Conservation (phyloP, 2,113 vertebrate species). For the Chroicocephalus ridibundus region DNA sequence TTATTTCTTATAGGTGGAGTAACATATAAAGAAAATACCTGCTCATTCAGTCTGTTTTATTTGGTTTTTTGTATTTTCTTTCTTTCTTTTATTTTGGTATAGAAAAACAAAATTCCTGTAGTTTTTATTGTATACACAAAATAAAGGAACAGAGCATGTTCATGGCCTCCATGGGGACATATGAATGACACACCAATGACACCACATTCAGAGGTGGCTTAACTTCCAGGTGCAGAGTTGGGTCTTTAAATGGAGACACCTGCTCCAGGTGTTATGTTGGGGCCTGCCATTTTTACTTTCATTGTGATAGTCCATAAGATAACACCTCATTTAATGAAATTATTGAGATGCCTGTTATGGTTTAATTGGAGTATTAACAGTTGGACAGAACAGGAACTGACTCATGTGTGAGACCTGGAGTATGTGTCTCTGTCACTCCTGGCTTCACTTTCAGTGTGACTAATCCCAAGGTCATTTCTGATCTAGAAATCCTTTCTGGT, state of each 20-base stretch:
- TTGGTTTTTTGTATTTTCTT: neutral
- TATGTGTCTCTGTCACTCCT: neutral
- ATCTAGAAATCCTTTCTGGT: neutral
- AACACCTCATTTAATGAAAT: neutral
- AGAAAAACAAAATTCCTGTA: neutral
- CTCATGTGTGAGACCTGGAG: neutral
- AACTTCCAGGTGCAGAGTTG: neutral
- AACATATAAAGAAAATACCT: neutral
- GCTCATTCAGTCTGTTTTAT: neutral
- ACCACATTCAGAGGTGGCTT: neutral
- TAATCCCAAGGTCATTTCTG: neutral
- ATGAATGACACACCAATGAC: neutral
- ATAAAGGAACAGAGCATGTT: neutral
- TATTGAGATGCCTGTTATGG: neutral
- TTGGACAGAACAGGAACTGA: neutral
- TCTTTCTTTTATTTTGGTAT: neutral
- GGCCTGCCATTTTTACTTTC: neutral
- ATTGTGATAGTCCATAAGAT: neutral
- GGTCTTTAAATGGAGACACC: neutral
- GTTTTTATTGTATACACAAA: neutral
- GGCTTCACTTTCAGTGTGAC: conserved; percentile 13
- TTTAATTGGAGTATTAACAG: neutral
- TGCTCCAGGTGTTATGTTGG: neutral
- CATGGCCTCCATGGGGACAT: neutral
- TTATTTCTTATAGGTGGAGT: neutral